A percentile compares a stretch with the other conserved stretches of the same genome.
Evolutionary conservation across 2,113 vertebrate species (phyloP).

Genomic region (Eidolon helvum): DNA sequence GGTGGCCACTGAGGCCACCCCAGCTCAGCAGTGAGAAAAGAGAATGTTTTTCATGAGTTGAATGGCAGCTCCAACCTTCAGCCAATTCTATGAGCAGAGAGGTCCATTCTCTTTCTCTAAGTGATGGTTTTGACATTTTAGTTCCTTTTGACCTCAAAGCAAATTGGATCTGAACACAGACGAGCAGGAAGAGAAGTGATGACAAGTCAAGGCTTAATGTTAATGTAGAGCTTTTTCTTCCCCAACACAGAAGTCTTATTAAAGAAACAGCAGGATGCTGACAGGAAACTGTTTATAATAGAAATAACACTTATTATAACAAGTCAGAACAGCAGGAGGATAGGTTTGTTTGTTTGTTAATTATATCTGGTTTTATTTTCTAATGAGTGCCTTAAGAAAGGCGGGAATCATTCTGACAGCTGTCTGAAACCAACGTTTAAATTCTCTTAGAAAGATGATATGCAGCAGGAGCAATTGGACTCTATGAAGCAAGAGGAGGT

Average conservation of each 20-base stretch:
- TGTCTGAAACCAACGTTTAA: slow-evolving; percentile 61
- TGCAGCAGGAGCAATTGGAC: not conserved
- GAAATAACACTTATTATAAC: slow-evolving; percentile 79
- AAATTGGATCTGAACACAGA: slow-evolving; percentile 46
- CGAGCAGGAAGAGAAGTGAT: not conserved
- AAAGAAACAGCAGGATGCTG: slow-evolving; percentile 73
- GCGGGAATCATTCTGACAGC: slow-evolving; percentile 34
- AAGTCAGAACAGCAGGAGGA: slow-evolving; percentile 75
- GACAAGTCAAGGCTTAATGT: slow-evolving; percentile 58
- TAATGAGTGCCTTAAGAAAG: slow-evolving; percentile 69
- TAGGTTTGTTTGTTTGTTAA: slow-evolving; percentile 78
- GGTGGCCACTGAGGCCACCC: not conserved
- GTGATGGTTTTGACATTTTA: not conserved
- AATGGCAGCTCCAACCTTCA: not conserved
- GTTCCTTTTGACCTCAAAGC: not conserved
- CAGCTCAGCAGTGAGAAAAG: not conserved
- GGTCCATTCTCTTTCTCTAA: not conserved
- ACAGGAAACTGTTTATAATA: slow-evolving; percentile 71
- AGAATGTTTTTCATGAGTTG: not conserved
- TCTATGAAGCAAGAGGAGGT: slow-evolving; percentile 14
- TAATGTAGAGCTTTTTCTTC: slow-evolving; percentile 36
- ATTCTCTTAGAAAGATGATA: slow-evolving; percentile 34
- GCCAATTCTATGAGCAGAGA: not conserved
- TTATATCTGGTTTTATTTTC: slow-evolving; percentile 78
- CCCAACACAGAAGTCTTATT: slow-evolving; percentile 70